Conservation (phyloP, 1,140 invertebrate species). For the Centruroides sculpturatus region DNA sequence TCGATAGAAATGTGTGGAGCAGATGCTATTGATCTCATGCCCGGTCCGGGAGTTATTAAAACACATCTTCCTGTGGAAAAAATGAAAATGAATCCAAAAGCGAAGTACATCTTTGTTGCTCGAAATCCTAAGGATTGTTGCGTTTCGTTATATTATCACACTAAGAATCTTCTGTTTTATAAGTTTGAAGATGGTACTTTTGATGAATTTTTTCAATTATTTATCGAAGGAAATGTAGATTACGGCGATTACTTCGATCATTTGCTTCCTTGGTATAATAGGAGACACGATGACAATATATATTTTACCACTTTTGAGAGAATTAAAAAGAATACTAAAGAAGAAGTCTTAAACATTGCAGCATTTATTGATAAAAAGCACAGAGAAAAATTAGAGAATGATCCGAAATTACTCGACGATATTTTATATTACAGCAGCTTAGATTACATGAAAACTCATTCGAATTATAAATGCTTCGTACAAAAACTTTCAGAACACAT, state of each 20-base stretch:
- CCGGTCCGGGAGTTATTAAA: constrained; percentile 28
- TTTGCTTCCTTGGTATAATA: constrained; percentile 24
- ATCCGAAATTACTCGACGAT: background rate
- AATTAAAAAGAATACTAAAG: constrained; percentile 8
- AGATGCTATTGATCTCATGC: background rate
- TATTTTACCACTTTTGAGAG: constrained; percentile 25
- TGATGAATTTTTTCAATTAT: constrained; percentile 26
- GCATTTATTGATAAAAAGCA: constrained; percentile 12
- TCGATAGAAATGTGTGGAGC: background rate
- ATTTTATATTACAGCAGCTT: constrained; percentile 15
- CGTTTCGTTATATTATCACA: constrained; percentile 69
- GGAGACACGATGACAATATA: constrained; percentile 23
- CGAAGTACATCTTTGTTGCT: constrained; percentile 53
- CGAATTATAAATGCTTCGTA: too few species aligned
- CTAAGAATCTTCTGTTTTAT: constrained; percentile 38
- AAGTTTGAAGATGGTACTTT: constrained; percentile 22
- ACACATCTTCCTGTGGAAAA: constrained; percentile 52
- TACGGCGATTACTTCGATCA: constrained; percentile 31
- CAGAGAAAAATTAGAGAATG: constrained; percentile 5
- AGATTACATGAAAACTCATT: constrained; percentile 8
- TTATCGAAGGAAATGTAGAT: constrained; percentile 24
- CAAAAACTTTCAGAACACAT: too few species aligned
- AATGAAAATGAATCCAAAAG: background rate
- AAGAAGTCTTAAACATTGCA: constrained; percentile 9
- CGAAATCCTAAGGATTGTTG: constrained; percentile 73